These are phyloP conservation scores for Amyelois transitella DNA, from an alignment of 1,140 invertebrate genomes.

Conservation along the genomic window DNA sequence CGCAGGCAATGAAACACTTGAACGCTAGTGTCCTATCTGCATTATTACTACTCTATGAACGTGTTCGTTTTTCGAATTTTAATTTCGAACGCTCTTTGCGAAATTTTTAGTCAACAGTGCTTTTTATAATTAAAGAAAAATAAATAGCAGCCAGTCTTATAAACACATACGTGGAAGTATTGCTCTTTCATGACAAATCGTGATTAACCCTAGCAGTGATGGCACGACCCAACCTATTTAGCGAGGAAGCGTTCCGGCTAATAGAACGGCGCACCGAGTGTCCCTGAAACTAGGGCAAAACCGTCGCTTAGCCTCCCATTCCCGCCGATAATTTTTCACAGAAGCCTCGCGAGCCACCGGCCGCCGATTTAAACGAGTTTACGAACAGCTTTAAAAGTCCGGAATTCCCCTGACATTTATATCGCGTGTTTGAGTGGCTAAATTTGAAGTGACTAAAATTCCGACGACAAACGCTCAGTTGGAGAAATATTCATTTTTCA, in stretches of 20 bases:
- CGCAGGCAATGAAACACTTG: slow-evolving; percentile 50
- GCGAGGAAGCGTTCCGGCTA: slow-evolving; percentile 48
- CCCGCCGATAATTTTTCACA: slow-evolving; percentile 46
- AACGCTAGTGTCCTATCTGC: slow-evolving; percentile 38
- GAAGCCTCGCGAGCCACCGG: slow-evolving; percentile 24
- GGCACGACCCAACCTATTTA: slow-evolving; percentile 39
- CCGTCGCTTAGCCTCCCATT: slow-evolving; percentile 35
- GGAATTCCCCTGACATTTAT: background rate
- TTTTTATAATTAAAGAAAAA: too few species aligned
- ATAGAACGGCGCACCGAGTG: slow-evolving; percentile 45
- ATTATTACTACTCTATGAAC: slow-evolving; percentile 54
- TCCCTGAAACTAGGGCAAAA: slow-evolving; percentile 42
- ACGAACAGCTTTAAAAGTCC: slow-evolving; percentile 14
- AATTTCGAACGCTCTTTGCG: slow-evolving; percentile 15
- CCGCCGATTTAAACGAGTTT: slow-evolving; percentile 32
- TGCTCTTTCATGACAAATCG: slow-evolving; percentile 6
- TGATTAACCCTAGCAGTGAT: slow-evolving; percentile 21
- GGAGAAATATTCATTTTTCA: slow-evolving; percentile 58
- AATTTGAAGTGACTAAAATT: slow-evolving; percentile 30
- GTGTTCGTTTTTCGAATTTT: slow-evolving; percentile 11
- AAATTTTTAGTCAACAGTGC: background rate
- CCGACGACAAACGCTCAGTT: slow-evolving; percentile 22
- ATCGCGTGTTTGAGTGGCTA: slow-evolving; percentile 15
- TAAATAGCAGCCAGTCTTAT: too few species aligned
- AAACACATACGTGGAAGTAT: background rate